Base-by-base conservation (phyloP, 2,888 invertebrate genomes). In the Eubasilissa splendida region DNA sequence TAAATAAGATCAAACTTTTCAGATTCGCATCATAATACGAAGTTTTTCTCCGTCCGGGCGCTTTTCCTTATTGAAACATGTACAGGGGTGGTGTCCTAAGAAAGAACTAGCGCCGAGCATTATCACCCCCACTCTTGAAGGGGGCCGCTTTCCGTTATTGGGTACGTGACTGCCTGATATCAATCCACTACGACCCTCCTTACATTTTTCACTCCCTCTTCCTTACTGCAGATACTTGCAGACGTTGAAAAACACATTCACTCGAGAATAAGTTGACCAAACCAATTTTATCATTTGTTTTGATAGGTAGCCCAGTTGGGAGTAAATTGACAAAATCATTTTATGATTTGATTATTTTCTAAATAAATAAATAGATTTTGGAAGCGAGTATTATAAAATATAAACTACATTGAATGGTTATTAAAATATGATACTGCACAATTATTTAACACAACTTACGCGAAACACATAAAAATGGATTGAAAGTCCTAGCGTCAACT, bases 161-260 rank as follows among this genome's bases (percentile, higher is more conserved):
- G 81, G 78, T 84, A 84, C 84, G 84, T 84, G 84, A 84, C 84
- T 79, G 73, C 56, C 74, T 75, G 81, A 73, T 84, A 84, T 84
- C 84, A 84, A 84, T 84, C 84, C 82, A 74, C 82, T 70, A 79
- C 78, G 80, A 71, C 80, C 80, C 76, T 56, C 73, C 66, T 56
- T 73, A 52, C 78, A 81, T 71, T 81, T 76, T 79, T 79, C 79
- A 79, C 71, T 59, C 75, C 75, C 68, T 42, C 14, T 14, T 33
- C 65, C 11, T 12, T 31, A 31, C 31, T 4, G 12, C 54, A 9
- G 63, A 11, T 58, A 50, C 53, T 71, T n/a, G 10, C 10, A 56
- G 54, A 31, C 33, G 8, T 31, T 31, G 33, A 56, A 33, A 71
- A 71, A 71, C 22, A 56, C 33, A 56, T 71, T 54, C 54, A 71